Evolutionary conservation across 2,797 vertebrate species (phyloP).

Genomic region (Pipistrellus kuhlii): DNA sequence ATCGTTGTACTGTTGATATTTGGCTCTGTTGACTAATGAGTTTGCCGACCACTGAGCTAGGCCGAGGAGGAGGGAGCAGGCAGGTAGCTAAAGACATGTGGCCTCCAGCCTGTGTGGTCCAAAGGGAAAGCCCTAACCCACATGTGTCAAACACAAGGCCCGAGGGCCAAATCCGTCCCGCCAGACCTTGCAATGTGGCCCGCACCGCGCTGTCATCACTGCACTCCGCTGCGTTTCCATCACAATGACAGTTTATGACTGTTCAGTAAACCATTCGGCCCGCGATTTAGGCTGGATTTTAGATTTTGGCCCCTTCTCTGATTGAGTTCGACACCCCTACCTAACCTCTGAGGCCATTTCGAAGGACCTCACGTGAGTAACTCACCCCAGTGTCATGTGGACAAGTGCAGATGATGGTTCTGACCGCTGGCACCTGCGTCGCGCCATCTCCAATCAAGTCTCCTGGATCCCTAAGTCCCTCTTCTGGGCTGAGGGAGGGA

Average conservation of each 20-base stretch:
- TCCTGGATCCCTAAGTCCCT: slow-evolving; percentile 13
- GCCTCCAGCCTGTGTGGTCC: background rate
- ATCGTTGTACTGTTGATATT: no score
- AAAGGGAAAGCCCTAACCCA: background rate
- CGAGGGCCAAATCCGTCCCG: no score
- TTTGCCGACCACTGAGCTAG: background rate
- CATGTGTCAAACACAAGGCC: no score
- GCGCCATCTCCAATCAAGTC: background rate
- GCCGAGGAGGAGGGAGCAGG: background rate
- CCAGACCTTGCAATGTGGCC: no score
- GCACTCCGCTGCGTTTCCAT: no score
- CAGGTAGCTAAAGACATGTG: accelerated
- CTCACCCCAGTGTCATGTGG: background rate
- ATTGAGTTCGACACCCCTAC: no score
- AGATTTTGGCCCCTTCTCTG: no score
- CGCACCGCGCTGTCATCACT: no score
- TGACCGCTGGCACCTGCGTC: background rate
- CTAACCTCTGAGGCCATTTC: background rate
- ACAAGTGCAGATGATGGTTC: background rate
- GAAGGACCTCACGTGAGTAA: background rate
- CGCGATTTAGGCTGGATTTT: no score
- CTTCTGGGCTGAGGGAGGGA: background rate
- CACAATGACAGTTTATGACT: no score
- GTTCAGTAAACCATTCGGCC: no score
- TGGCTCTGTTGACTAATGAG: no score